phyloP scores from a whole-genome alignment of 2,797 vertebrate genomes.

The Streptopelia turtur region DNA sequence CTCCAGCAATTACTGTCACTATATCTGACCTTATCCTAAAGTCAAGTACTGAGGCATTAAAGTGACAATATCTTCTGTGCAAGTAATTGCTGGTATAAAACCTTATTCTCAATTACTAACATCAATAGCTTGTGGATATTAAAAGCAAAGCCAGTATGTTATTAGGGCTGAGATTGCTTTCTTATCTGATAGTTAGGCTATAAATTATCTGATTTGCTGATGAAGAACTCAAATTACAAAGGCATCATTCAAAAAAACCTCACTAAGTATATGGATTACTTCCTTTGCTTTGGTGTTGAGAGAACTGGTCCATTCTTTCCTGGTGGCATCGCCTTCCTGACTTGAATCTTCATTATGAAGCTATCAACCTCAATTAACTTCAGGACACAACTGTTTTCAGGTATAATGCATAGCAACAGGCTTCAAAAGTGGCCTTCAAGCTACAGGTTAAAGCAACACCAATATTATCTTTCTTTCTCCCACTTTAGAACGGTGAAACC shows the following conservation, averaged over 20 bases:
- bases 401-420: not conserved
- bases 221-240: not conserved
- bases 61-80: not conserved
- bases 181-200: not conserved
- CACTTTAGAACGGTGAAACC: not conserved
- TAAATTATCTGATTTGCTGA: slow-evolving; percentile 6
- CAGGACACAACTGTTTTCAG: not conserved
- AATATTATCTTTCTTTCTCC: not conserved
- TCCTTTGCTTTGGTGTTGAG: not conserved
- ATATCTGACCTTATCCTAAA: not conserved
- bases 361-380: not conserved
- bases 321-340: not conserved
- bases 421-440: not conserved
- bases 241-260: not conserved
- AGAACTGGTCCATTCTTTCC: not conserved
- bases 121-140: not conserved
- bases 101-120: not conserved
- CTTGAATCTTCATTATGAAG: not conserved
- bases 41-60: not conserved
- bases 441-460: not conserved
- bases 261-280: not conserved
- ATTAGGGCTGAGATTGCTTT: not conserved
- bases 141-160: not conserved
- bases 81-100: not conserved
- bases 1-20: not conserved